phyloP scores from a whole-genome alignment of 2,888 invertebrate species.

The Tenthredo mesomela region DNA sequence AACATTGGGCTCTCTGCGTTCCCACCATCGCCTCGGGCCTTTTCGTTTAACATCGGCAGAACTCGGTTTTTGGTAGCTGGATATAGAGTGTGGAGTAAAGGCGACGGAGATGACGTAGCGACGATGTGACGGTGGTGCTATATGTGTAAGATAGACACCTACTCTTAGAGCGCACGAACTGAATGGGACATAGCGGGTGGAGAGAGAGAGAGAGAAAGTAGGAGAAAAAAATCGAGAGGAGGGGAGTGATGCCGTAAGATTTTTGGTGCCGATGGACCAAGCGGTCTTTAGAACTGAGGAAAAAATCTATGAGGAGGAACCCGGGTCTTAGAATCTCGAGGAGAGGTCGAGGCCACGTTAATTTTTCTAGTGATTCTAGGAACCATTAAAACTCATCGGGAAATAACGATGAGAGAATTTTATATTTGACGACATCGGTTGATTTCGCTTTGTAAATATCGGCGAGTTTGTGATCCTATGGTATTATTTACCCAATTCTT shows the following conservation, averaged over 20 bases:
- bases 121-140: constrained; percentile 25
- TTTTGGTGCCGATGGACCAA: constrained; percentile 32
- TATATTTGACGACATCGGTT: constrained; percentile 25
- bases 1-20: constrained; percentile 76
- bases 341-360: constrained; percentile 6
- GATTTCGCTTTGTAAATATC: constrained; percentile 50
- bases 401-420: not conserved
- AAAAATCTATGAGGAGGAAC: constrained; percentile 33
- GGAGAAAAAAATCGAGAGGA: not conserved
- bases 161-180: not conserved
- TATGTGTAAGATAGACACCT: constrained; percentile 13
- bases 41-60: constrained; percentile 71
- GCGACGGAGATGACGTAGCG: constrained; percentile 31
- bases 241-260: constrained; percentile 34
- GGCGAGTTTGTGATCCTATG: not conserved
- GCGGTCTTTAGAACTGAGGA: constrained; percentile 23
- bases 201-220: not conserved
- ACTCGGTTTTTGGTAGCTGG: constrained; percentile 66
- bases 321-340: constrained; percentile 10
- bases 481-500: not conserved
- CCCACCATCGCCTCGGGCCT: constrained; percentile 76
- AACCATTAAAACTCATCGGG: not conserved
- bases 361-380: constrained; percentile 39
- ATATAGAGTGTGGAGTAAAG: constrained; percentile 58
- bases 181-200: constrained; percentile 21